A percentile compares a stretch with the other conserved stretches of the same genome.
These are phyloP conservation scores for Caenorhabditis sp. DNA, from an alignment of 2,888 invertebrate genomes.

Conservation along the genomic window DNA sequence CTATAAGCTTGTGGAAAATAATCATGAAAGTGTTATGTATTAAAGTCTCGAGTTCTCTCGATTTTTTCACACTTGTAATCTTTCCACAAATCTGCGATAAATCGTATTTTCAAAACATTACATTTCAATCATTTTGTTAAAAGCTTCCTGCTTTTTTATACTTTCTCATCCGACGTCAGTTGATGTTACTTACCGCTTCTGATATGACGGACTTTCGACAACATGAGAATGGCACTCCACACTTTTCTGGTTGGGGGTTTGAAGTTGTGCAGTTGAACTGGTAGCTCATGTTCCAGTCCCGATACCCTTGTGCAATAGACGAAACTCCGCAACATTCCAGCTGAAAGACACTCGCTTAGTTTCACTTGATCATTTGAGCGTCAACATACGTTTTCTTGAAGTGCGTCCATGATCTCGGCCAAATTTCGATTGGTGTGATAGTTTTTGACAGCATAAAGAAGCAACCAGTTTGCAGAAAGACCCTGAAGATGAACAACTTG, in stretches of 20 bases:
- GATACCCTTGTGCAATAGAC: slow-evolving; percentile 83
- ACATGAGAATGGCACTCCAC: slow-evolving; percentile 85
- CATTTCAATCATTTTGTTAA: too few species aligned
- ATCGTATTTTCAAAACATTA: slow-evolving; percentile 7
- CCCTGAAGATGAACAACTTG: slow-evolving; percentile 55
- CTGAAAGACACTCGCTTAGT: slow-evolving; percentile 76
- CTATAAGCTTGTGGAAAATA: neutral
- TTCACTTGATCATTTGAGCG: neutral
- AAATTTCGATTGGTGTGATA: slow-evolving; percentile 82
- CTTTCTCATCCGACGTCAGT: slow-evolving; percentile 6
- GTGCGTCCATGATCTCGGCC: slow-evolving; percentile 82
- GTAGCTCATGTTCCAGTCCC: slow-evolving; percentile 84
- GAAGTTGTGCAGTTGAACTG: slow-evolving; percentile 84
- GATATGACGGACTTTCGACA: slow-evolving; percentile 82
- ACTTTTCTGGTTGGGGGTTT: slow-evolving; percentile 83
- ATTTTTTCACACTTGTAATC: slow-evolving; percentile 8
- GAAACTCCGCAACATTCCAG: slow-evolving; percentile 84
- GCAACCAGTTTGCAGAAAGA: slow-evolving; percentile 80
- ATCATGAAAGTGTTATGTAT: neutral
- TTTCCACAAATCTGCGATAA: slow-evolving; percentile 17
- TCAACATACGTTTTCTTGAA: slow-evolving; percentile 80
- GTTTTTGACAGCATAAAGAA: slow-evolving; percentile 77
- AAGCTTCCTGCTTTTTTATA: neutral
- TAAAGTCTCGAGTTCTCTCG: neutral
- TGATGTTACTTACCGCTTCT: slow-evolving; percentile 71